phyloP scores from a whole-genome alignment of 2,888 invertebrate species.

The Lochmaea capreae region DNA sequence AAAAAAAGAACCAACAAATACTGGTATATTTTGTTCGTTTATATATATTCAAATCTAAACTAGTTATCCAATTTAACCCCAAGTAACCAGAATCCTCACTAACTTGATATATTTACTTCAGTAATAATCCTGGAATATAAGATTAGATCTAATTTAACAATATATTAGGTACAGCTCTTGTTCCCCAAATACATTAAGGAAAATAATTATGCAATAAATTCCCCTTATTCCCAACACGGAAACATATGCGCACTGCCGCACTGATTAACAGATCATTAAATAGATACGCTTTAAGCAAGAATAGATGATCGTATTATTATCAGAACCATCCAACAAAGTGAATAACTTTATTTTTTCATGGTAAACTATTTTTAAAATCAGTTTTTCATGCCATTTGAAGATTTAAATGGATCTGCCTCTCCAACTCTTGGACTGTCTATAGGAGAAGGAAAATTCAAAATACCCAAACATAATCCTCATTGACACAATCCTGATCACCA shows the following conservation, averaged over 20 bases:
- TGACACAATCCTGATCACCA: no score
- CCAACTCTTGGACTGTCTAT: no score
- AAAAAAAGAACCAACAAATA: no score
- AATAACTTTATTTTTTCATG: no score
- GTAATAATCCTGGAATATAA: constrained; percentile 7
- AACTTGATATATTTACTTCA: constrained; percentile 12
- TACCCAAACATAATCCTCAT: no score
- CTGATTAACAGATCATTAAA: constrained; percentile 31
- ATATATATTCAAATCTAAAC: neutral
- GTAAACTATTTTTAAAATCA: no score
- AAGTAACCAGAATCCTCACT: neutral
- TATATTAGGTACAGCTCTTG: constrained; percentile 23
- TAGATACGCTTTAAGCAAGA: neutral
- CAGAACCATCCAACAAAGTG: neutral
- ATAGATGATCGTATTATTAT: neutral
- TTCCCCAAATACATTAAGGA: constrained; percentile 28
- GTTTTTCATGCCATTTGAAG: no score
- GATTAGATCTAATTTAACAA: constrained; percentile 28
- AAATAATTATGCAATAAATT: constrained; percentile 38
- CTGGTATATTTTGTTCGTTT: neutral
- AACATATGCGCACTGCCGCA: constrained; percentile 22
- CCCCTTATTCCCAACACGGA: constrained; percentile 1
- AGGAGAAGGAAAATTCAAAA: no score
- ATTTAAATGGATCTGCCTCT: no score
- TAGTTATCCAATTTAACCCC: neutral